These are phyloP conservation scores for Ommatoiulus sabulosus DNA, from an alignment of 2,888 invertebrate genomes.

Conservation along the genomic window DNA sequence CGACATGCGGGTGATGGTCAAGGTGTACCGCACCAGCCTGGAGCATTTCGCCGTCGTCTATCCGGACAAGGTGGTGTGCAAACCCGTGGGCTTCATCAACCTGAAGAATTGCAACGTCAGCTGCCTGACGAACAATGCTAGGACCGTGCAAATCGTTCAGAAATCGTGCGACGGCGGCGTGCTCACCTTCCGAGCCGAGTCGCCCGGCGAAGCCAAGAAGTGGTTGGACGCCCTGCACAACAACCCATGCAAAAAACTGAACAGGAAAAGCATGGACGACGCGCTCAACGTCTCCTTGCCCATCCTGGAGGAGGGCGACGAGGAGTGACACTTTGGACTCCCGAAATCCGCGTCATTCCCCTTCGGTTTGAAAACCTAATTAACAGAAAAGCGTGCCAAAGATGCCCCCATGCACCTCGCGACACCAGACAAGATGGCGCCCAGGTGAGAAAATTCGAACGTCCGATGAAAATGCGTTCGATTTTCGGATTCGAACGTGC, in stretches of 20 bases:
- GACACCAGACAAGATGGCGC: neutral
- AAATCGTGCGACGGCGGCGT: constrained; percentile 50
- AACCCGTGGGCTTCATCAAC: constrained; percentile 60
- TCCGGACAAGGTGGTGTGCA: constrained; percentile 61
- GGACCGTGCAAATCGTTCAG: constrained; percentile 50
- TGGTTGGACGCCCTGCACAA: constrained; percentile 31
- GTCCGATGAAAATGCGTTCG: too few species aligned
- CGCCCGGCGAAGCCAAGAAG: neutral
- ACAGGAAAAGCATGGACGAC: neutral
- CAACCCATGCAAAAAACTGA: neutral
- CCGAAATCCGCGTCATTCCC: too few species aligned
- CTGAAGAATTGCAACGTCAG: constrained; percentile 57
- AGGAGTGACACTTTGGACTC: constrained; percentile 41
- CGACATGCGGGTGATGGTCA: constrained; percentile 60
- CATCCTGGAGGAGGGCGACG: constrained; percentile 62
- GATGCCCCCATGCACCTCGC: too few species aligned
- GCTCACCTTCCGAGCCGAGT: constrained; percentile 20
- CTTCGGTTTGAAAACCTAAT: neutral
- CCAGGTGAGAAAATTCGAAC: neutral
- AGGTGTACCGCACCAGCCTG: constrained; percentile 62
- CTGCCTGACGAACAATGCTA: neutral
- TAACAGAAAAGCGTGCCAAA: neutral
- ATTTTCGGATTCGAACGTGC: too few species aligned
- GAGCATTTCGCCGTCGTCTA: constrained; percentile 63
- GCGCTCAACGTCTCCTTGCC: constrained; percentile 38